phyloP scores from a whole-genome alignment of 2,797 vertebrate species.

The Cheirogaleus major region DNA sequence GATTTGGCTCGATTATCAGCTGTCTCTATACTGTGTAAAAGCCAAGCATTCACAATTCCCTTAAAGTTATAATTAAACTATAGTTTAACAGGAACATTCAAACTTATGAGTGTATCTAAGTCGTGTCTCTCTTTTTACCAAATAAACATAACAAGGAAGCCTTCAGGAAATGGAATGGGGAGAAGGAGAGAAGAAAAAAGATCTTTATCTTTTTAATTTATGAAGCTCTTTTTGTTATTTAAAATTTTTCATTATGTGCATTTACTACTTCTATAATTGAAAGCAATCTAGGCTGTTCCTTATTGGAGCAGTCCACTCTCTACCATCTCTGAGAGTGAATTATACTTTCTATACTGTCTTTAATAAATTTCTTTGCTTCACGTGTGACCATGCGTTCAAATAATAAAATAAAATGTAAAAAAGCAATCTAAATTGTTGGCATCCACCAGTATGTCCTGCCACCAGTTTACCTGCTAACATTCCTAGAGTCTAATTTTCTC shows the following conservation, averaged over 20 bases:
- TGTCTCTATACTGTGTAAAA: not conserved
- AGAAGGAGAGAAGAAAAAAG: not conserved
- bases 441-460: not conserved
- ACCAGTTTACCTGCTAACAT: not conserved
- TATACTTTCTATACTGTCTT: too few species aligned
- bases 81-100: not conserved
- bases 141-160: not conserved
- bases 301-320: too few species aligned
- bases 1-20: not conserved
- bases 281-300: not conserved
- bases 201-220: not conserved
- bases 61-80: not conserved
- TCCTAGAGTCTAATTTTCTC: not conserved
- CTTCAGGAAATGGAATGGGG: not conserved
- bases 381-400: not conserved
- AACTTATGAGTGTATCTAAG: not conserved
- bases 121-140: slow-evolving; percentile 20
- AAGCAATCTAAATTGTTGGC: not conserved
- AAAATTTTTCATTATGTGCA: not conserved
- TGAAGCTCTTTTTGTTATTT: not conserved
- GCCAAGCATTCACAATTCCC: slow-evolving; percentile 4
- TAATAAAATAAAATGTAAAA: not conserved
- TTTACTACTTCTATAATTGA: slow-evolving; percentile 5
- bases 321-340: too few species aligned
- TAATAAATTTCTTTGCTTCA: too few species aligned